Percentiles rank a stretch among this genome's conserved stretches.
These are phyloP conservation scores for Ceratothoa steindachneri DNA, from an alignment of 2,888 invertebrate genomes.

Conservation along the genomic window DNA sequence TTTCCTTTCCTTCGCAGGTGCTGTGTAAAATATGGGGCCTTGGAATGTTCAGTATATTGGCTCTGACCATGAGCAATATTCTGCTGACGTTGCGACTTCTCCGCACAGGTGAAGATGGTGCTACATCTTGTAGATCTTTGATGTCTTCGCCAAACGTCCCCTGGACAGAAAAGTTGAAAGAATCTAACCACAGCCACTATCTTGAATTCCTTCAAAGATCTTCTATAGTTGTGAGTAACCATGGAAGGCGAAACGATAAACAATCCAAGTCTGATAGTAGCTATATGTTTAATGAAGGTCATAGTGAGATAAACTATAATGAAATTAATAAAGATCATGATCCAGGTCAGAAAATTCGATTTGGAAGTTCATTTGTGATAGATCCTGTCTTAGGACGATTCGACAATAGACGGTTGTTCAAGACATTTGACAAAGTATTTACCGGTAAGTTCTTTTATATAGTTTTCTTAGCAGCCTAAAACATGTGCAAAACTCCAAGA, in stretches of 20 bases:
- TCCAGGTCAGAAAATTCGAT: neutral
- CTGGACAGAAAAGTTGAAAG: constrained; percentile 20
- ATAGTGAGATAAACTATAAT: neutral
- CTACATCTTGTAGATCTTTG: neutral
- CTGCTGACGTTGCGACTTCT: constrained; percentile 61
- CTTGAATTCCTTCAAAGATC: constrained; percentile 26
- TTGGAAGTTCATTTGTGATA: constrained; percentile 16
- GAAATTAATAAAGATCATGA: neutral
- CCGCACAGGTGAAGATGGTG: constrained; percentile 49
- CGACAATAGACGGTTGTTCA: constrained; percentile 27
- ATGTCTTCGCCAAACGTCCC: neutral
- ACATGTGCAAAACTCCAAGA: no score
- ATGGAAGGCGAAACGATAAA: neutral
- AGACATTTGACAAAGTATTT: constrained; percentile 34
- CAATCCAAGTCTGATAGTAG: neutral
- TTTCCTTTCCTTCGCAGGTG: constrained; percentile 23
- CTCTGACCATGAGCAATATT: constrained; percentile 64
- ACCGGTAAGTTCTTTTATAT: constrained; percentile 9
- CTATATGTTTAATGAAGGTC: neutral
- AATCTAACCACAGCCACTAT: constrained; percentile 31
- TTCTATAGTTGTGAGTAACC: neutral
- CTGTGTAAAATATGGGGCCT: constrained; percentile 60
- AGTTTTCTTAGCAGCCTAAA: neutral
- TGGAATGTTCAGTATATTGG: constrained; percentile 63
- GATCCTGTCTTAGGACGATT: constrained; percentile 23